phyloP scores from a whole-genome alignment of 1,140 invertebrate species.

The Thaumetopoea pityocampa region DNA sequence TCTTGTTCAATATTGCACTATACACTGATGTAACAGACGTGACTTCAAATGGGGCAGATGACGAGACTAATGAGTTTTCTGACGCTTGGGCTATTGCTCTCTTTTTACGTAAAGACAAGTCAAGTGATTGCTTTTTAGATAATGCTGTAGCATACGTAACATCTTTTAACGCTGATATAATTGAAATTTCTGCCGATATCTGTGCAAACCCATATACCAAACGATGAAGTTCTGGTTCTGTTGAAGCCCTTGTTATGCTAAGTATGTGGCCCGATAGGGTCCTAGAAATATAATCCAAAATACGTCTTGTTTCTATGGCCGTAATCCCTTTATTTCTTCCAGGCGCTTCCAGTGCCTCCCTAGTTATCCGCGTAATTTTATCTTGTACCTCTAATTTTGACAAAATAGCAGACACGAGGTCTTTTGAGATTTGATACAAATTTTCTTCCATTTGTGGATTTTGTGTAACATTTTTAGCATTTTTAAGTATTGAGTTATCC shows the following conservation, averaged over 20 bases:
- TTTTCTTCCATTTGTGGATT: constrained; percentile 62
- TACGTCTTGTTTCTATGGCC: constrained; percentile 64
- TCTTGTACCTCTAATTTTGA: constrained; percentile 62
- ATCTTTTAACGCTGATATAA: constrained; percentile 64
- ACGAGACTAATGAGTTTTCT: constrained; percentile 17
- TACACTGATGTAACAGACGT: constrained; percentile 27
- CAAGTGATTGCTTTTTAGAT: constrained; percentile 63
- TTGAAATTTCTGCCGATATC: constrained; percentile 65
- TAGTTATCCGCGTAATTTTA: constrained; percentile 63
- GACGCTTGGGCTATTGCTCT: constrained; percentile 27
- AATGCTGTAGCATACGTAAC: constrained; percentile 57
- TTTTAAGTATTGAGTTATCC: constrained; percentile 49
- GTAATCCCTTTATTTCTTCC: constrained; percentile 62
- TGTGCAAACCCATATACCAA: constrained; percentile 62
- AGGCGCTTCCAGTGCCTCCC: constrained; percentile 58
- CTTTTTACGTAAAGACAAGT: constrained; percentile 58
- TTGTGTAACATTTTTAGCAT: constrained; percentile 60
- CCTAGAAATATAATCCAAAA: constrained; percentile 63
- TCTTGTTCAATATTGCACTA: constrained; percentile 47
- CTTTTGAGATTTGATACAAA: constrained; percentile 59
- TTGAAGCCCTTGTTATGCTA: constrained; percentile 52
- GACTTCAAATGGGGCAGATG: constrained; percentile 11
- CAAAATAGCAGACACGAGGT: constrained; percentile 56
- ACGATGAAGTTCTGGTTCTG: constrained; percentile 62
- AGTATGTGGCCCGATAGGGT: constrained; percentile 60